Conservation (phyloP, 2,888 invertebrate genomes). For the Eurois occulta region DNA sequence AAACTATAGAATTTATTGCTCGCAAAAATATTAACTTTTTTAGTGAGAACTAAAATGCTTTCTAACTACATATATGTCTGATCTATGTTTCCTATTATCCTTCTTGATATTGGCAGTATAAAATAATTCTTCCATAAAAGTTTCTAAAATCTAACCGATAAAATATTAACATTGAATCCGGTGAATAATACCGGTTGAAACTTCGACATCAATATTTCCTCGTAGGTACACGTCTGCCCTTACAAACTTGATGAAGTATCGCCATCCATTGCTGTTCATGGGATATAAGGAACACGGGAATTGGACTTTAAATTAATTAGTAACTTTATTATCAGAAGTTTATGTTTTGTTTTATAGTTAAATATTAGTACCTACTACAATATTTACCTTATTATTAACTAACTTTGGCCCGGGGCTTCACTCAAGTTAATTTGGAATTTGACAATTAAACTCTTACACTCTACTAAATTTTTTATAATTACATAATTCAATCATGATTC, state of each 20-base stretch:
- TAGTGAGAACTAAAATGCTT: neutral
- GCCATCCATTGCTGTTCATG: conserved; percentile 45
- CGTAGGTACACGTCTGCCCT: conserved; percentile 19
- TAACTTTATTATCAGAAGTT: conserved; percentile 4
- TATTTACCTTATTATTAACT: neutral
- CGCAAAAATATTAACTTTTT: neutral
- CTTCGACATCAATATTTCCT: conserved; percentile 27
- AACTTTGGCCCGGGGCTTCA: no score
- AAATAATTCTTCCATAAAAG: neutral
- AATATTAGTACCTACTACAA: neutral
- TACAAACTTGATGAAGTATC: conserved; percentile 56
- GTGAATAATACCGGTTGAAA: neutral
- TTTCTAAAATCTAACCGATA: neutral
- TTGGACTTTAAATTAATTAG: conserved; percentile 39
- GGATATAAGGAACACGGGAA: conserved; percentile 37
- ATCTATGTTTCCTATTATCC: neutral
- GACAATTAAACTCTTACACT: no score
- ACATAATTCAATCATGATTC: no score
- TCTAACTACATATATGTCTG: neutral
- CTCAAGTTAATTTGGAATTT: no score
- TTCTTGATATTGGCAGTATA: neutral
- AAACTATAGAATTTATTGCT: neutral
- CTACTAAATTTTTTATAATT: no score
- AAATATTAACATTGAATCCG: neutral
- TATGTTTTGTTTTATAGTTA: neutral